Evolutionary conservation across 1,140 invertebrate genomes (phyloP), one percentile per base, ranked within the genome.

Genomic region (Idris sp.): DNA sequence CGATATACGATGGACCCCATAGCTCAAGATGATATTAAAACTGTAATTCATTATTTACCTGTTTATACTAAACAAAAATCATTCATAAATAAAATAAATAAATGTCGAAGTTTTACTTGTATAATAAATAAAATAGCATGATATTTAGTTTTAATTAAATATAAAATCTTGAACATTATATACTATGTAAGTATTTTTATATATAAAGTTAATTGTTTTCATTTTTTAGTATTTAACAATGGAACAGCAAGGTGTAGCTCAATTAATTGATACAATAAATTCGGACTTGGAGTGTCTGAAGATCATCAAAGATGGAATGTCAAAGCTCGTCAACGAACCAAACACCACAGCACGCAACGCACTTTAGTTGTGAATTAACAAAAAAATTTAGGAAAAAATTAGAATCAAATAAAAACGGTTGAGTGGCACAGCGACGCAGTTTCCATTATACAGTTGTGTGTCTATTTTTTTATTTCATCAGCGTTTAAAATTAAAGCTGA

Each of bases 181-280:
- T n/a, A n/a, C n/a, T n/a, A n/a, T n/a, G n/a, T n/a, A n/a, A n/a
- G n/a, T n/a, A n/a, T n/a, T n/a, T n/a, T 1, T 38, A 14, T 38
- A 13, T 35, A 4, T 40, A n/a, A 18, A 14, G 3, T 40, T 40
- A n/a, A n/a, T 18, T 14, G 1, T 36, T 13, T 36, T 6, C 10
- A 3, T 11, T 25, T 82, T 81, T 46, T 89, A 95, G 87, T 94
- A 95, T 81, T 81, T 96, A 33, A 89, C 89, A 13, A 91, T 96
- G 89, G 93, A 97, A 81, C 95, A 97, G 79, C 90, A 92, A 58
- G 95, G 95, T 0, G 94, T 97, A 88, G 89, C 92, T 30, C 93
- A 96, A 74, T 86, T 97, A 1, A 91, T 96, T 40, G 90, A 92
- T 13, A 94, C 95, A 0, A 92, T 96, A 13, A 92, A 93, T 68